Percentiles rank a stretch among this genome's conserved stretches.
Conservation (phyloP, 2,888 invertebrate species). For the Catotricha subobsoleta region DNA sequence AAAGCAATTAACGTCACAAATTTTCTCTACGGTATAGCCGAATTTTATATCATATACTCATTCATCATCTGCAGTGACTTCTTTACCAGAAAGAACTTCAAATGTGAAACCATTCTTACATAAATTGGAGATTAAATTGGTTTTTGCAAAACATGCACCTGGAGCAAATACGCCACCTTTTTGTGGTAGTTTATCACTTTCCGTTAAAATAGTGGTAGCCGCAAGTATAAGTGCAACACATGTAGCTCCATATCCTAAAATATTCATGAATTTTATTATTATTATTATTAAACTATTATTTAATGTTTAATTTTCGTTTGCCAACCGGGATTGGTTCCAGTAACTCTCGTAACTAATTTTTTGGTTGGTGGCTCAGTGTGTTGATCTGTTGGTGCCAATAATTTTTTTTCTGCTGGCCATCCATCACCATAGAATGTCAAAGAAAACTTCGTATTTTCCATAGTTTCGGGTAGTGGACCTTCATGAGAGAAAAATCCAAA, state of each 20-base stretch:
- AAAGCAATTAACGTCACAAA: too few species aligned
- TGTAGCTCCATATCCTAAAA: conserved; percentile 51
- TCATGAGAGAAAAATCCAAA: conserved; percentile 46
- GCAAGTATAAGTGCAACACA: conserved; percentile 51
- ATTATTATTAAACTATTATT: too few species aligned
- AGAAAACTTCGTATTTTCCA: conserved; percentile 42
- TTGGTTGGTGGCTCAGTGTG: conserved; percentile 39
- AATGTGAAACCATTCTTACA: conserved; percentile 54
- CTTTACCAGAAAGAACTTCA: conserved; percentile 32
- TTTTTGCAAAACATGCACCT: conserved; percentile 68
- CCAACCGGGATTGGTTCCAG: conserved; percentile 32
- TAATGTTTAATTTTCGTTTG: not conserved
- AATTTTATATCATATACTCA: too few species aligned
- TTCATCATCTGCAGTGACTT: conserved; percentile 2
- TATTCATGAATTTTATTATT: not conserved
- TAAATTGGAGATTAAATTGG: conserved; percentile 56
- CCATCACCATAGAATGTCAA: conserved; percentile 60
- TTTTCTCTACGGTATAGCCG: too few species aligned
- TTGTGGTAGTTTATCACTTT: conserved; percentile 55
- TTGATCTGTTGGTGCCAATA: conserved; percentile 34
- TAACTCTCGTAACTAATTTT: conserved; percentile 44
- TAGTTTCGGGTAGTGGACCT: conserved; percentile 42
- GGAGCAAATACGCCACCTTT: conserved; percentile 80
- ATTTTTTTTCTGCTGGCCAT: conserved; percentile 45
- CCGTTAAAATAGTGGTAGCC: conserved; percentile 56